Conservation (phyloP, 2,113 vertebrate species). For the Campylomormyrus numenius region DNA sequence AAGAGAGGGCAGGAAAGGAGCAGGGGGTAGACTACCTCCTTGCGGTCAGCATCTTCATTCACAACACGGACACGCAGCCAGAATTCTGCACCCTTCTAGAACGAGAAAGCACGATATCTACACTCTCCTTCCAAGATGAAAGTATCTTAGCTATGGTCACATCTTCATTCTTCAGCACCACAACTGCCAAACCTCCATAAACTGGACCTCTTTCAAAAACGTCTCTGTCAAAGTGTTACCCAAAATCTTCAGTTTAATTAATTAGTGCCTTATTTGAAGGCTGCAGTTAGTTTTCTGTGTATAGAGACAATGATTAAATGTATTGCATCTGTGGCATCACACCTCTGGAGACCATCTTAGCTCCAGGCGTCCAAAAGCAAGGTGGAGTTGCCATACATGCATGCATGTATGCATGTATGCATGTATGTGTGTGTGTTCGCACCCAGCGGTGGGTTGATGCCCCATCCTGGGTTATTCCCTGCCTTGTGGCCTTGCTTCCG, state of each 20-base stretch:
- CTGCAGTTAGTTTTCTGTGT: not conserved
- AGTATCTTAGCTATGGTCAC: not conserved
- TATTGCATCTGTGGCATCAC: not conserved
- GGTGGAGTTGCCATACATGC: too few species aligned
- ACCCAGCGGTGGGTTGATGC: not conserved
- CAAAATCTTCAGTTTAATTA: not conserved
- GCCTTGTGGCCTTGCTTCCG: not conserved
- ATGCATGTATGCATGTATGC: too few species aligned
- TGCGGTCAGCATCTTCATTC: conserved; percentile 10
- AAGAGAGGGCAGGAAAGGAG: conserved; percentile 28
- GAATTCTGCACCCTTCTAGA: conserved; percentile 31
- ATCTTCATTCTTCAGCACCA: not conserved
- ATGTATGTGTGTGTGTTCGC: too few species aligned
- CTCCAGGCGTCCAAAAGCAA: not conserved
- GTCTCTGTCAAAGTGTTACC: not conserved
- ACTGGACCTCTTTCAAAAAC: not conserved
- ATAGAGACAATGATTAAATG: not conserved
- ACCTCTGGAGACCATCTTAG: not conserved
- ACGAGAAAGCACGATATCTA: not conserved
- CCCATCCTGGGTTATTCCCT: not conserved
- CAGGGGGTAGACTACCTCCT: conserved; percentile 23
- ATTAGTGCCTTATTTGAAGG: not conserved
- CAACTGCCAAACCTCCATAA: not conserved
- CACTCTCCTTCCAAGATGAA: not conserved
- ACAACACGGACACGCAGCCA: conserved; percentile 33